Conservation (phyloP, 1,140 invertebrate species). For the Bradysia coprophila region DNA sequence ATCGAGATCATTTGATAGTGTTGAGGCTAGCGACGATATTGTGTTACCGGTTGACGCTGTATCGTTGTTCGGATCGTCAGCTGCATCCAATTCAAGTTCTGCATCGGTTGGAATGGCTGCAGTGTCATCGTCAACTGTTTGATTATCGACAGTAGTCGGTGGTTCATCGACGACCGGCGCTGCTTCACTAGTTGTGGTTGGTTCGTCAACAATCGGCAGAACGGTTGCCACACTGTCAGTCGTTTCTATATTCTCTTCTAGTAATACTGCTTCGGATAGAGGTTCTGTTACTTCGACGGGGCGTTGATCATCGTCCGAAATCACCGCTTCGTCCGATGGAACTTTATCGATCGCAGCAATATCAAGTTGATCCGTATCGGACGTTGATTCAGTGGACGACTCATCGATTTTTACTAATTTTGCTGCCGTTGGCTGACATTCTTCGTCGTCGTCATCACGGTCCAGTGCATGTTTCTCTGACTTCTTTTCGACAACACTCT, state of each 20-base stretch:
- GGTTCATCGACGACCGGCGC: neutral
- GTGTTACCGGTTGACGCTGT: neutral
- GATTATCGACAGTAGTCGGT: neutral
- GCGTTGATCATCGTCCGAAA: neutral
- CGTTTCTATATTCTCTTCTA: too few relatives aligned
- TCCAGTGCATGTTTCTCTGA: neutral
- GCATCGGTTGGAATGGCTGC: neutral
- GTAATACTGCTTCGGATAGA: neutral
- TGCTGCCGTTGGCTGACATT: too few relatives aligned
- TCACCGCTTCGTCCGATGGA: constrained; percentile 1
- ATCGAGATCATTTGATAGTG: neutral
- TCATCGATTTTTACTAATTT: neutral
- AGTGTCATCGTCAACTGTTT: neutral
- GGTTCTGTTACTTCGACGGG: neutral
- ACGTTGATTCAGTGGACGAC: neutral
- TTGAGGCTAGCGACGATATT: neutral
- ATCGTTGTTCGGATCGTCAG: neutral
- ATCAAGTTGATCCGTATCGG: neutral
- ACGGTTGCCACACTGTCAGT: too few relatives aligned
- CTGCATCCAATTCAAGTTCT: neutral
- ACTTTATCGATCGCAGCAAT: neutral
- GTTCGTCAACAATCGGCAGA: too few relatives aligned
- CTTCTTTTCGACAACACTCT: constrained; percentile 2
- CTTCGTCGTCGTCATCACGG: neutral
- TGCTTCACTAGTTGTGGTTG: too few relatives aligned